A percentile compares a stretch with the other conserved stretches of the same genome.
phyloP scores from a whole-genome alignment of 2,888 invertebrate species.

The Aromia moschata region DNA sequence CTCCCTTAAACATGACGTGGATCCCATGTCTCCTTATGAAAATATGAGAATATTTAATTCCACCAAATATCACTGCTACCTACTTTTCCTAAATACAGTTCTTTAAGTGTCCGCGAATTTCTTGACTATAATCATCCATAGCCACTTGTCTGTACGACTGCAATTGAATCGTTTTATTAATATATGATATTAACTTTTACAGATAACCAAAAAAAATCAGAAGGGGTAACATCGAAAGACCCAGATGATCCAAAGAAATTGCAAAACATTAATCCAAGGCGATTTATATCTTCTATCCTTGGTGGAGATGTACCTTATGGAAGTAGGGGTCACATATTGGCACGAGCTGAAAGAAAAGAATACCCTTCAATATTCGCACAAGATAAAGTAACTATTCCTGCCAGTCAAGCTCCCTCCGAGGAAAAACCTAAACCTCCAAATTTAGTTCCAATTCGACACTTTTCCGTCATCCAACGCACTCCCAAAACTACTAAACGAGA shows the following conservation, averaged over 20 bases:
- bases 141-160: too few relatives aligned
- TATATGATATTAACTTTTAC: conserved; percentile 38
- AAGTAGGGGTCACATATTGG: conserved; percentile 74
- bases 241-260: conserved; percentile 57
- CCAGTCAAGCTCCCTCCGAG: conserved; percentile 69
- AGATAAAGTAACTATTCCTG: conserved; percentile 73
- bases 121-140: too few relatives aligned
- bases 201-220: conserved; percentile 60
- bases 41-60: too few relatives aligned
- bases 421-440: conserved; percentile 55
- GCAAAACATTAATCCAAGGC: conserved; percentile 62
- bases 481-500: conserved; percentile 66
- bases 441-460: conserved; percentile 59
- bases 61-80: too few relatives aligned
- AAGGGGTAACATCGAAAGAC: conserved; percentile 58
- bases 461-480: conserved; percentile 61
- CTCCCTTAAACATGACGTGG: too few relatives aligned
- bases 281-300: conserved; percentile 82
- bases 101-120: too few relatives aligned
- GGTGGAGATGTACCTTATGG: conserved; percentile 85
- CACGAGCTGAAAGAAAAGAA: conserved; percentile 78
- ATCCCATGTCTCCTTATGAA: too few relatives aligned
- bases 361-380: conserved; percentile 68
- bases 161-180: not conserved
- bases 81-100: too few relatives aligned